Conservation (phyloP, 2,888 invertebrate species). For the Scaptomyza tumidula region DNA sequence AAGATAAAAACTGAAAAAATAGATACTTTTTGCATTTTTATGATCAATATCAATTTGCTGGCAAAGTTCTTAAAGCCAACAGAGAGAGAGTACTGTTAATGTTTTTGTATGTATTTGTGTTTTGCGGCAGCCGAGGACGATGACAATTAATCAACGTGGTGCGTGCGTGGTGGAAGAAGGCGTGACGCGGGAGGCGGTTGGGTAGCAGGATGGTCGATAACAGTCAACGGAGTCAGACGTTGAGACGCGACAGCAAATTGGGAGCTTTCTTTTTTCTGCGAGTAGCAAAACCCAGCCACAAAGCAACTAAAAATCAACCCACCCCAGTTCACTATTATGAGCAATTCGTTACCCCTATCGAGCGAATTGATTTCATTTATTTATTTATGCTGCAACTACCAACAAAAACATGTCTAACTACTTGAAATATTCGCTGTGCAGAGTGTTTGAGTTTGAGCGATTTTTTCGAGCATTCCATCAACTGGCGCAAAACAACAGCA, state of each 20-base stretch:
- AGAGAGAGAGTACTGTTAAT: slow-evolving; percentile 3
- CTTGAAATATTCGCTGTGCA: slow-evolving; percentile 55
- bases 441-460: slow-evolving; percentile 48
- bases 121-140: slow-evolving; percentile 20
- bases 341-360: slow-evolving; percentile 24
- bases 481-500: slow-evolving; percentile 21
- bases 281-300: neutral
- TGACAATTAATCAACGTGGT: slow-evolving; percentile 70
- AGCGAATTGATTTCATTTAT: slow-evolving; percentile 62
- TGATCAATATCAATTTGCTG: neutral
- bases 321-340: slow-evolving; percentile 3
- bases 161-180: slow-evolving; percentile 58
- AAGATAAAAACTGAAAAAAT: too few relatives aligned
- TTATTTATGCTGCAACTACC: slow-evolving; percentile 66
- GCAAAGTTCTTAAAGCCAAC: neutral
- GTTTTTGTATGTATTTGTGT: slow-evolving; percentile 18
- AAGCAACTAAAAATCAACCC: neutral
- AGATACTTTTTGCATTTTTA: neutral
- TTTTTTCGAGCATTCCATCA: slow-evolving; percentile 37
- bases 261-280: too few relatives aligned
- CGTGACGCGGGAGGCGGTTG: slow-evolving; percentile 1
- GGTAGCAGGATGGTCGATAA: slow-evolving; percentile 46
- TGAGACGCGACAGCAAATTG: slow-evolving; percentile 15
- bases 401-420: slow-evolving; percentile 49
- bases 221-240: slow-evolving; percentile 33